Percentiles rank a stretch among this genome's conserved stretches.
Conservation (phyloP, 2,888 invertebrate genomes). For the Sturmia bella region DNA sequence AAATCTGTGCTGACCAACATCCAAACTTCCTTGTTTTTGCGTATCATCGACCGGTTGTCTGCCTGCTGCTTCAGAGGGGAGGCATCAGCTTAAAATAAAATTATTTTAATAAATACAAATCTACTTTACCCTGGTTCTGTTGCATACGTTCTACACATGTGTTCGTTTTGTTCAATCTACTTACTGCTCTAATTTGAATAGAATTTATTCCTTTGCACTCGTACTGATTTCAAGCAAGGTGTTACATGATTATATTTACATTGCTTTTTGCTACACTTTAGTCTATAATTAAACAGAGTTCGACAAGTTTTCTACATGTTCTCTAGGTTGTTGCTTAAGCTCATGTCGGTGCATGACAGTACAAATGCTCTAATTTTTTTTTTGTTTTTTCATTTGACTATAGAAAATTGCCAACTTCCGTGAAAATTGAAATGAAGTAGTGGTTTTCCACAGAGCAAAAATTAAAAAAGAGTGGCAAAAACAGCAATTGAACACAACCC, state of each 20-base stretch:
- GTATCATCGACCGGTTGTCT: not conserved
- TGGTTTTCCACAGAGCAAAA: conserved; percentile 35
- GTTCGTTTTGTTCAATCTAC: conserved; percentile 21
- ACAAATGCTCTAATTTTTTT: conserved; percentile 33
- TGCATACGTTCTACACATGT: not conserved
- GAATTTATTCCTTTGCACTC: conserved; percentile 28
- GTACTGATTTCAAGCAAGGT: conserved; percentile 45
- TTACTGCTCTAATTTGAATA: conserved; percentile 57
- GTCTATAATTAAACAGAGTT: conserved; percentile 64
- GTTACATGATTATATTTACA: conserved; percentile 60
- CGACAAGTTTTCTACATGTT: conserved; percentile 66
- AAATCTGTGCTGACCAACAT: conserved; percentile 36
- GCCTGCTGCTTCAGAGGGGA: not conserved
- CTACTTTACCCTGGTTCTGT: conserved; percentile 5
- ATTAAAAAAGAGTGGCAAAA: conserved; percentile 48
- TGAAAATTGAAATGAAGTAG: conserved; percentile 54
- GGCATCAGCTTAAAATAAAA: conserved; percentile 24
- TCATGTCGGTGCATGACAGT: conserved; percentile 32
- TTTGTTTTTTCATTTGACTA: conserved; percentile 49
- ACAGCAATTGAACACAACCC: conserved; percentile 36
- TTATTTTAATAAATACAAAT: conserved; percentile 35
- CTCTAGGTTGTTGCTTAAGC: conserved; percentile 56
- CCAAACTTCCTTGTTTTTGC: conserved; percentile 20
- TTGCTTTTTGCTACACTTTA: conserved; percentile 51
- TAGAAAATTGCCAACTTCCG: conserved; percentile 70